A percentile compares a stretch with the other conserved stretches of the same genome.
Evolutionary conservation across 2,113 vertebrate species (phyloP).

Genomic region (Esox niger): DNA sequence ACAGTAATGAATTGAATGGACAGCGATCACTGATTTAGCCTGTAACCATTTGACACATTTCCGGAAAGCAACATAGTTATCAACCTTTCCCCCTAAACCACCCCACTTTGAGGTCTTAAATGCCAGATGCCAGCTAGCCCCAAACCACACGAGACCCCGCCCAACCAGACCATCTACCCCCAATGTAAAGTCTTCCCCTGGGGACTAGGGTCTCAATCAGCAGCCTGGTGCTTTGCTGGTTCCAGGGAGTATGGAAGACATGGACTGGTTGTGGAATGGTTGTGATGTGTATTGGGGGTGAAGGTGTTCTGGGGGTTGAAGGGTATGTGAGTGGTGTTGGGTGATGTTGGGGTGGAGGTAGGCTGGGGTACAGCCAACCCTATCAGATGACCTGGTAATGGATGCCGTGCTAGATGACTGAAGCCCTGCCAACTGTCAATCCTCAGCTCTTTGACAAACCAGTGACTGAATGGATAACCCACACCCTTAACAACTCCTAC

Average conservation of each 20-base stretch:
- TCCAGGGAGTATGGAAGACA: not conserved
- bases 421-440: constrained; percentile 57
- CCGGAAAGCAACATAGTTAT: constrained; percentile 15
- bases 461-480: not conserved
- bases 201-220: constrained; percentile 24
- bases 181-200: not conserved
- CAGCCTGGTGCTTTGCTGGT: constrained; percentile 9
- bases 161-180: not conserved
- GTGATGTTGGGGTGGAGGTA: too few species aligned
- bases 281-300: too few species aligned
- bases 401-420: constrained; percentile 49
- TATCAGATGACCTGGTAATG: constrained; percentile 54
- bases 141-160: not conserved
- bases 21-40: constrained; percentile 3
- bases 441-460: constrained; percentile 8
- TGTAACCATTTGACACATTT: constrained; percentile 14
- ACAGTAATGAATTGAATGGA: not conserved
- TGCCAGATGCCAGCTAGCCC: constrained; percentile 18
- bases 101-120: constrained; percentile 33
- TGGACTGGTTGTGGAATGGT: not conserved
- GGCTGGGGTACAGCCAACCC: too few species aligned
- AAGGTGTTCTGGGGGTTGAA: constrained; percentile 9
- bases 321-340: too few species aligned
- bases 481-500: constrained; percentile 10
- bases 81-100: constrained; percentile 39